Conservation (phyloP, 2,113 vertebrate genomes). For the Elachura formosa region DNA sequence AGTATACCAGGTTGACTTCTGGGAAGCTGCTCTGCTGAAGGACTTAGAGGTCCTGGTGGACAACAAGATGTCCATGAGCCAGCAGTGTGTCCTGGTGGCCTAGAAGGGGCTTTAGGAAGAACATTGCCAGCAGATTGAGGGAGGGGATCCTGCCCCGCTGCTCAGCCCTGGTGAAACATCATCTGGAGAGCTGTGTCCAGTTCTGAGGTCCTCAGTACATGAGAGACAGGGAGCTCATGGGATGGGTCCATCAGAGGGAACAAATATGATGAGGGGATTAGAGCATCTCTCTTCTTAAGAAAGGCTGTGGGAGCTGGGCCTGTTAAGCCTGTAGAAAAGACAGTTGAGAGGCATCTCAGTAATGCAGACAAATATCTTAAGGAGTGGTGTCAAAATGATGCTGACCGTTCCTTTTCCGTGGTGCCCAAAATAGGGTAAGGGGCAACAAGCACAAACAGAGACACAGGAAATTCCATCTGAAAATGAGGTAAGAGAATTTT, state of each 20-base stretch:
- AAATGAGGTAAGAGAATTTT: not conserved
- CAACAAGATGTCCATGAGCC: not conserved
- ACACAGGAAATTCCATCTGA: not conserved
- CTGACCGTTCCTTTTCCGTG: not conserved
- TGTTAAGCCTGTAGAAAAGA: not conserved
- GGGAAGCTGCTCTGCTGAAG: not conserved
- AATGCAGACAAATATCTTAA: not conserved
- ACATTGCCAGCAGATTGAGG: not conserved
- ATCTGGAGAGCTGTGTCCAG: not conserved
- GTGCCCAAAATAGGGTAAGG: too few relatives aligned
- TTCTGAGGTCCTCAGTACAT: rapidly evolving
- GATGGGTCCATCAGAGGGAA: too few relatives aligned
- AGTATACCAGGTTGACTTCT: too few relatives aligned
- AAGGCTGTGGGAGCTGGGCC: not conserved
- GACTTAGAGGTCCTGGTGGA: too few relatives aligned
- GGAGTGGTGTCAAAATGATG: not conserved
- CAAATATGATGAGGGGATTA: not conserved
- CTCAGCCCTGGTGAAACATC: not conserved
- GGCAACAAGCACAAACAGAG: not conserved
- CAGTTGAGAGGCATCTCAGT: not conserved
- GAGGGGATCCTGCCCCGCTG: rapidly evolving
- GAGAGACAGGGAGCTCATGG: not conserved
- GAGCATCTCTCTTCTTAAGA: not conserved
- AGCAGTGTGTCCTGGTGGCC: not conserved
- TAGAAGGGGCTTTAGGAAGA: not conserved